Conservation (phyloP, 2,888 invertebrate genomes). For the Timema podura region DNA sequence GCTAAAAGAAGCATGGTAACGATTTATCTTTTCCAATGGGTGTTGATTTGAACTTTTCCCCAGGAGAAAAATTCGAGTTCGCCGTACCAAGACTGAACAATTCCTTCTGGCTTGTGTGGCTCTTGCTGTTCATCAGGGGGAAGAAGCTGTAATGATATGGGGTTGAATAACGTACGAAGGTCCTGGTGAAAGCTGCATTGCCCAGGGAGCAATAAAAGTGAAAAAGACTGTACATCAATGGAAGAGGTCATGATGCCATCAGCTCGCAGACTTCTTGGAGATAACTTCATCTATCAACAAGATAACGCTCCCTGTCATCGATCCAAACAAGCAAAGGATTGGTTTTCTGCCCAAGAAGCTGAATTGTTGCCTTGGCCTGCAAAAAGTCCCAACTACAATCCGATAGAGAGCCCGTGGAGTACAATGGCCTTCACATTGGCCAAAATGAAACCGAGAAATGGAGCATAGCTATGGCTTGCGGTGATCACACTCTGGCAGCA, state of each 20-base stretch:
- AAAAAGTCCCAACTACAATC: background rate
- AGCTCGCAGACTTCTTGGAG: background rate
- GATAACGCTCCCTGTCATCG: conserved; percentile 4
- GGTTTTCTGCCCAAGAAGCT: background rate
- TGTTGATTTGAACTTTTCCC: conserved; percentile 1
- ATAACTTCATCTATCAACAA: background rate
- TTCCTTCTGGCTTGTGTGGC: conserved; percentile 1
- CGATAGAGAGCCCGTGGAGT: background rate
- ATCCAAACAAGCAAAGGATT: conserved; percentile 4
- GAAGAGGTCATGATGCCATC: no score
- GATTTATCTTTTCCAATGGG: background rate
- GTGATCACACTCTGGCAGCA: background rate
- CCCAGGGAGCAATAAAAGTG: background rate
- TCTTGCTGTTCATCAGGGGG: background rate
- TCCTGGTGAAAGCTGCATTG: background rate
- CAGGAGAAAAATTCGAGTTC: background rate
- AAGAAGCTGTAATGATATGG: conserved; percentile 10
- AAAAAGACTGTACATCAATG: background rate
- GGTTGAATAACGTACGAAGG: background rate
- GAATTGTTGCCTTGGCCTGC: background rate
- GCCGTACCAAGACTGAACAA: background rate
- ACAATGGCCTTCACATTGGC: conserved; percentile 1
- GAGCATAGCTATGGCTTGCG: background rate
- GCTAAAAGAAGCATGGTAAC: background rate
- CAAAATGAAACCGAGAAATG: background rate